Percentiles rank a stretch among this genome's conserved stretches.
These are phyloP conservation scores for Ctenicera cuprea DNA, from an alignment of 2,888 invertebrate genomes.

Conservation along the genomic window DNA sequence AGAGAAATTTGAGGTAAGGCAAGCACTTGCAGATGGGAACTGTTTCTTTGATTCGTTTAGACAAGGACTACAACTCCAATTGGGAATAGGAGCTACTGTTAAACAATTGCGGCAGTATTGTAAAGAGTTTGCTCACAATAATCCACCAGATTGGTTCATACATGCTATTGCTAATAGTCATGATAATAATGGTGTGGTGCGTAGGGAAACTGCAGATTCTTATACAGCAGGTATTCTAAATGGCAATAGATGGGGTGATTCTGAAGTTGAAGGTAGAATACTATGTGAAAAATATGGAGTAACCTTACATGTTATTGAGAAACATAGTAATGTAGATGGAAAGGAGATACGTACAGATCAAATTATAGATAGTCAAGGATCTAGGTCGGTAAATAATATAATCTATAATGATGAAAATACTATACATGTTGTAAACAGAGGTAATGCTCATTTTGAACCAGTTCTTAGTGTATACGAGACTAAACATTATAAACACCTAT, in stretches of 20 bases:
- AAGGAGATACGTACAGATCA: background rate
- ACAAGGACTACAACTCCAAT: too few species aligned
- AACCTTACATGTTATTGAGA: background rate
- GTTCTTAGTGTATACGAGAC: too few species aligned
- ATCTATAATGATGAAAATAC: background rate
- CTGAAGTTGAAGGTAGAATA: background rate
- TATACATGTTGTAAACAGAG: background rate
- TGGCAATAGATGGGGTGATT: background rate
- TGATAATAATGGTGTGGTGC: background rate
- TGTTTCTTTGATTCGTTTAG: too few species aligned
- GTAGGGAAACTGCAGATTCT: background rate
- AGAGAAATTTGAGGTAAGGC: background rate
- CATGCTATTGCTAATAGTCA: background rate
- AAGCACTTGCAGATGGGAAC: too few species aligned
- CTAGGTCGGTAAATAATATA: background rate
- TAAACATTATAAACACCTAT: too few species aligned
- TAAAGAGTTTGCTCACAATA: background rate
- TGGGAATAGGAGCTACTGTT: too few species aligned
- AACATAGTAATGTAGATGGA: background rate
- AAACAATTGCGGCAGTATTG: background rate
- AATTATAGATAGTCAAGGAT: background rate
- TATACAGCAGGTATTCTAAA: background rate
- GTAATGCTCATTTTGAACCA: background rate
- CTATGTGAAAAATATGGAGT: constrained; percentile 67
- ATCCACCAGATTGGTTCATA: background rate